Conservation (phyloP, 2,797 vertebrate genomes). For the Lithobates sylvaticus region DNA sequence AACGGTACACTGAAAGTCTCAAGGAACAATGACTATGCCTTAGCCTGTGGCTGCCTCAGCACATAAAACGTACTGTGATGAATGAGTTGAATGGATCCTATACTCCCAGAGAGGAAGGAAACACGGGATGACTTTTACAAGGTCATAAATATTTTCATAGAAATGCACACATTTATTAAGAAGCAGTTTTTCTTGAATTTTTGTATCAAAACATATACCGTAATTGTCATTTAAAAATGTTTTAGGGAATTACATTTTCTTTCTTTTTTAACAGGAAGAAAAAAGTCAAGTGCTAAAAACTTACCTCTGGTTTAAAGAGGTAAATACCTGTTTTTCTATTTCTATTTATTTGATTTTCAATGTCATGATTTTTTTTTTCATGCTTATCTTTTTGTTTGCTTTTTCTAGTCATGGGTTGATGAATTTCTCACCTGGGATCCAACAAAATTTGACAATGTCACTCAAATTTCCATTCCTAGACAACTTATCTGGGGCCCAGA, state of each 20-base stretch:
- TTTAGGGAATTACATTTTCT: constrained; percentile 17
- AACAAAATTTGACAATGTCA: constrained; percentile 86
- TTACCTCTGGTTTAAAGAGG: constrained; percentile 30
- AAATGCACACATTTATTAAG: no score
- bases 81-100: no score
- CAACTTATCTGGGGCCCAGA: constrained; percentile 63
- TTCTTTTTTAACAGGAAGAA: constrained; percentile 18
- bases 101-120: no score
- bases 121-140: no score
- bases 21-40: no score
- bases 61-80: no score
- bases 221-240: neutral
- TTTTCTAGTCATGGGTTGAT: constrained; percentile 86
- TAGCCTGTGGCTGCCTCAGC: no score
- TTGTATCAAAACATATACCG: neutral
- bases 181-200: neutral
- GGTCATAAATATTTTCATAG: no score
- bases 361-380: neutral
- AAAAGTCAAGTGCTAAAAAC: constrained; percentile 35
- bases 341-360: neutral
- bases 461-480: constrained; percentile 85
- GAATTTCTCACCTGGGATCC: constrained; percentile 93
- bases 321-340: neutral
- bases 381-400: neutral
- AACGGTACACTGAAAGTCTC: no score